phyloP scores from a whole-genome alignment of 1,140 invertebrate species.

The Protaetia brevitarsis region DNA sequence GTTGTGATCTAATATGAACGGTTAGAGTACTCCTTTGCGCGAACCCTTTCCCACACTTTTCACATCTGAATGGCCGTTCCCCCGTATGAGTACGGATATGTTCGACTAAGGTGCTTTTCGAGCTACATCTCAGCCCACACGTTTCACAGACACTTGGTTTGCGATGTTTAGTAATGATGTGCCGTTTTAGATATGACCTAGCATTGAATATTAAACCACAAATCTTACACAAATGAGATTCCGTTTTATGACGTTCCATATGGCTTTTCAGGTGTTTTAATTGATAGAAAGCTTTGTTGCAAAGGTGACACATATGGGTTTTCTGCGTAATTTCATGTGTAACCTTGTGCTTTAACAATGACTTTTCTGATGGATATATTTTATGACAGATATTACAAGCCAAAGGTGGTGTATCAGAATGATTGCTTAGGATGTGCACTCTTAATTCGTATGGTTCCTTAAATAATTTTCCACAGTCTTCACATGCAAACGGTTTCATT shows the following conservation, averaged over 20 bases:
- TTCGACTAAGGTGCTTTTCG: not conserved
- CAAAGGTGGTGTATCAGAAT: not conserved
- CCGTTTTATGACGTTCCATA: not conserved
- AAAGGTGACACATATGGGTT: not conserved
- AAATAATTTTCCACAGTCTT: not conserved
- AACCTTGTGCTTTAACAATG: not conserved
- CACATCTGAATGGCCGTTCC: not conserved
- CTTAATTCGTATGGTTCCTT: not conserved
- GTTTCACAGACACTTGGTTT: conserved; percentile 5
- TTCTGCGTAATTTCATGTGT: not conserved
- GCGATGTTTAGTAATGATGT: not conserved
- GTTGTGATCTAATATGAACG: conserved; percentile 11
- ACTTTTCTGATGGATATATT: not conserved
- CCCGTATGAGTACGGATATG: not conserved
- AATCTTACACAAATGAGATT: not conserved
- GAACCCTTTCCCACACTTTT: conserved; percentile 10
- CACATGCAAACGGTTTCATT: not conserved
- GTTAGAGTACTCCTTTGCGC: conserved; percentile 12
- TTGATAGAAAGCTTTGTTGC: conserved; percentile 12
- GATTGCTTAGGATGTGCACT: not conserved
- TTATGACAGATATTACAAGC: not conserved
- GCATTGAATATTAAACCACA: conserved; percentile 1
- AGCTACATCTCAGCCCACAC: conserved; percentile 3
- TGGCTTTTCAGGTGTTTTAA: conserved; percentile 3
- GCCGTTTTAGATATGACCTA: not conserved